These are phyloP conservation scores for Selenia dentaria DNA, from an alignment of 2,888 invertebrate genomes.

Conservation along the genomic window DNA sequence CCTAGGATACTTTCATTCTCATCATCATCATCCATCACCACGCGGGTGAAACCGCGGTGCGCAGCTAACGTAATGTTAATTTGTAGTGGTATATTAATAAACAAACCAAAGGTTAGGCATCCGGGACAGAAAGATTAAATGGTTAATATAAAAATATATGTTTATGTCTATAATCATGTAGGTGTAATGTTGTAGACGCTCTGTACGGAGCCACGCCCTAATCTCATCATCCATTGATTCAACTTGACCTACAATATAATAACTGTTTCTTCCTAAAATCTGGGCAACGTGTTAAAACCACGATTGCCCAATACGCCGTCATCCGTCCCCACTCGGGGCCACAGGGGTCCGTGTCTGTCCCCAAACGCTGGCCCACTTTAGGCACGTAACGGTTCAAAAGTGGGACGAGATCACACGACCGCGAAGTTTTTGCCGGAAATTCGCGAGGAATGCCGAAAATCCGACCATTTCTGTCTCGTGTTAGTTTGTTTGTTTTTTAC, in stretches of 20 bases:
- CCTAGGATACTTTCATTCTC: no score
- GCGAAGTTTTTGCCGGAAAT: slow-evolving; percentile 31
- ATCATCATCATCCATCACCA: no score
- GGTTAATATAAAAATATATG: no score
- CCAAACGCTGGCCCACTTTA: slow-evolving; percentile 22
- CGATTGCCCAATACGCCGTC: slow-evolving; percentile 52
- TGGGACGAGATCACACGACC: slow-evolving; percentile 26
- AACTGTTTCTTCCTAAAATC: slow-evolving; percentile 35
- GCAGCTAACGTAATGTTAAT: no score
- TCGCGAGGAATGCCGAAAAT: slow-evolving; percentile 31
- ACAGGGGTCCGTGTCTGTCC: slow-evolving; percentile 18
- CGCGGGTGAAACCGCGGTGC: no score
- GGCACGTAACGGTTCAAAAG: slow-evolving; percentile 34
- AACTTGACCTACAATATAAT: slow-evolving; percentile 41
- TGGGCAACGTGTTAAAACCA: slow-evolving; percentile 39
- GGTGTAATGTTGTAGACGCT: no score
- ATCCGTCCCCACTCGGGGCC: slow-evolving; percentile 33
- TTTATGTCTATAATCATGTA: no score
- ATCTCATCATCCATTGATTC: slow-evolving; percentile 33
- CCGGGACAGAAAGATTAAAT: no score
- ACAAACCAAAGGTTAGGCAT: no score
- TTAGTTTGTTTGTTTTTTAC: slow-evolving; percentile 24
- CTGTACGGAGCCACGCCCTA: slow-evolving; percentile 13
- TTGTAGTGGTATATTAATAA: no score
- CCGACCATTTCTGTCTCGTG: slow-evolving; percentile 16